A percentile compares a stretch with the other conserved stretches of the same genome.
Conservation (phyloP, 2,888 invertebrate genomes). For the Protula sp. region DNA sequence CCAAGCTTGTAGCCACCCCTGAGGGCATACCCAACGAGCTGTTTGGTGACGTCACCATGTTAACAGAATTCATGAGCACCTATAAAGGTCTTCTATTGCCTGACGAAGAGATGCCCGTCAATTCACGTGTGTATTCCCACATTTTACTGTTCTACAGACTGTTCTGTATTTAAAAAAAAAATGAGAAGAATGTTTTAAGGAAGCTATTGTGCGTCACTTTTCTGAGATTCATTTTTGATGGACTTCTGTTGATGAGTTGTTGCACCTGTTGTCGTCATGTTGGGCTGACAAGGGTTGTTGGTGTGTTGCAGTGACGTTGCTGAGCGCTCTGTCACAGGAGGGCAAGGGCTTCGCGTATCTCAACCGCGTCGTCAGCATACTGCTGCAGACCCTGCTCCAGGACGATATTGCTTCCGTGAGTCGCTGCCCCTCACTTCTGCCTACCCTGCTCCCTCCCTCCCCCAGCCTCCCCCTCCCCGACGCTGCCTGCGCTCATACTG, state of each 20-base stretch:
- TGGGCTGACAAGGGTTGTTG: no score
- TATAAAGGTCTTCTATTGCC: conserved; percentile 50
- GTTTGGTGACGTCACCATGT: conserved; percentile 54
- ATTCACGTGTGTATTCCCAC: conserved; percentile 31
- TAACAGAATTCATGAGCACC: conserved; percentile 52
- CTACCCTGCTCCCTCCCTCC: background rate
- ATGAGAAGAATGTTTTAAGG: no score
- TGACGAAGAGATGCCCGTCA: conserved; percentile 39
- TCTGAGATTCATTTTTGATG: background rate
- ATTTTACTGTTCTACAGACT: no score
- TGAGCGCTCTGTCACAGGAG: conserved; percentile 40
- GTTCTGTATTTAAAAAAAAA: background rate
- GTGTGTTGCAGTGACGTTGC: no score
- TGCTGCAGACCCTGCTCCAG: conserved; percentile 49
- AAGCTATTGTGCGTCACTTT: background rate
- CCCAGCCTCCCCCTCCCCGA: conserved; percentile 41
- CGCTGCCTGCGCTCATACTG: conserved; percentile 38
- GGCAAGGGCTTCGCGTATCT: conserved; percentile 41
- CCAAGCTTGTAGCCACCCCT: conserved; percentile 47
- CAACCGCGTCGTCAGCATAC: conserved; percentile 35
- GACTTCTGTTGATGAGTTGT: no score
- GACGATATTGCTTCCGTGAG: conserved; percentile 49
- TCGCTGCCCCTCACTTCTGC: background rate
- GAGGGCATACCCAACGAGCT: conserved; percentile 49
- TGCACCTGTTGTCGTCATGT: no score